phyloP scores from a whole-genome alignment of 2,113 vertebrate species.

The Callocephalon fimbriatum region DNA sequence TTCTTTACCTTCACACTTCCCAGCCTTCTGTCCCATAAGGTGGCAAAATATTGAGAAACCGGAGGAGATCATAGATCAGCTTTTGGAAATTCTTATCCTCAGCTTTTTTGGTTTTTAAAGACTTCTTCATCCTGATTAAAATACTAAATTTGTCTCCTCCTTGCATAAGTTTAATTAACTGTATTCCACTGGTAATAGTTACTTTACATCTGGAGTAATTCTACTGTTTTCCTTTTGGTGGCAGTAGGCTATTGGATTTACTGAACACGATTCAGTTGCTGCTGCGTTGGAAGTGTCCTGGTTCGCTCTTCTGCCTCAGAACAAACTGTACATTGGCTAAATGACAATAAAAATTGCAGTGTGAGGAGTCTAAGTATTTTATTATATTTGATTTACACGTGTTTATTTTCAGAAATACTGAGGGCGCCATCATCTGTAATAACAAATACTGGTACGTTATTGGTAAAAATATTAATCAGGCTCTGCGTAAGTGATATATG shows the following conservation, averaged over 20 bases:
- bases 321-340: neutral
- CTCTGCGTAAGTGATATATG: neutral
- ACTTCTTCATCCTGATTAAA: neutral
- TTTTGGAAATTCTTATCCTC: neutral
- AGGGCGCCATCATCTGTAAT: neutral
- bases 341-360: neutral
- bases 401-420: neutral
- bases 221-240: conserved; percentile 61
- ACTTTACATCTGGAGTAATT: neutral
- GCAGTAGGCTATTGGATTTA: conserved; percentile 37
- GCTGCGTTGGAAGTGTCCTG: neutral
- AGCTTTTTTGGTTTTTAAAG: neutral
- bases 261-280: neutral
- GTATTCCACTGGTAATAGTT: neutral
- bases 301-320: neutral
- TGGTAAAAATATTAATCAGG: neutral
- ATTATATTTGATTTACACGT: conserved; percentile 4
- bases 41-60: neutral
- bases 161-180: neutral
- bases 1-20: neutral
- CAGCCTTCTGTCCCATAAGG: neutral
- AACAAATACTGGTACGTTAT: neutral
- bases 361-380: conserved; percentile 8
- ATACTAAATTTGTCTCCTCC: neutral
- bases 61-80: neutral